Percentiles rank a stretch among this genome's conserved stretches.
Conservation (phyloP, 2,797 vertebrate genomes). For the Rhyacichthys aspro region DNA sequence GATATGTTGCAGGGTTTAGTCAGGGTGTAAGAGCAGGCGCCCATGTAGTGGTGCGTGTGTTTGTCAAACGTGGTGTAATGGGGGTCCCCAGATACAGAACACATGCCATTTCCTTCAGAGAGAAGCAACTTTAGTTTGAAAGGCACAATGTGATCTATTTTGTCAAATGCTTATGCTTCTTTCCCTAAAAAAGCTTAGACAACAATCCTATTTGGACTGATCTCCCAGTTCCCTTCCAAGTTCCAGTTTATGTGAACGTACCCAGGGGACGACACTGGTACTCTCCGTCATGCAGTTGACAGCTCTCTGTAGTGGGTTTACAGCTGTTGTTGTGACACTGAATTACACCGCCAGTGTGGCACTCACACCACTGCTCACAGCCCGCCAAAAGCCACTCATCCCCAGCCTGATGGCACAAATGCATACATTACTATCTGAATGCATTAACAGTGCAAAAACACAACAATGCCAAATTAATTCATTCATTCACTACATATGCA, state of each 20-base stretch:
- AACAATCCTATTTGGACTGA: no score
- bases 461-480: no score
- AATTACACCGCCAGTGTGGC: constrained; percentile 69
- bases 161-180: no score
- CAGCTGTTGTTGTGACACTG: constrained; percentile 76
- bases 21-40: constrained; percentile 88
- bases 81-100: constrained; percentile 88
- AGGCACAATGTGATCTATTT: no score
- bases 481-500: no score
- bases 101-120: constrained; percentile 72
- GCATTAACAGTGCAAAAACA: no score
- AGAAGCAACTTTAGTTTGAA: not conserved
- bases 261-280: constrained; percentile 78
- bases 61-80: constrained; percentile 89
- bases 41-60: constrained; percentile 86
- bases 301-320: constrained; percentile 71
- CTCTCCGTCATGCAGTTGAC: constrained; percentile 73
- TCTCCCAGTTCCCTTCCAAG: not conserved
- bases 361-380: constrained; percentile 79
- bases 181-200: no score
- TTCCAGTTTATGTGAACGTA: constrained; percentile 35
- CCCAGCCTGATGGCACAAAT: constrained; percentile 61
- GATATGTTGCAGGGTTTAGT: constrained; percentile 79
- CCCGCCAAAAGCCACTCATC: constrained; percentile 78
- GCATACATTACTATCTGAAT: not conserved